phyloP scores from a whole-genome alignment of 2,113 vertebrate genomes.

The Cebus imitator region DNA sequence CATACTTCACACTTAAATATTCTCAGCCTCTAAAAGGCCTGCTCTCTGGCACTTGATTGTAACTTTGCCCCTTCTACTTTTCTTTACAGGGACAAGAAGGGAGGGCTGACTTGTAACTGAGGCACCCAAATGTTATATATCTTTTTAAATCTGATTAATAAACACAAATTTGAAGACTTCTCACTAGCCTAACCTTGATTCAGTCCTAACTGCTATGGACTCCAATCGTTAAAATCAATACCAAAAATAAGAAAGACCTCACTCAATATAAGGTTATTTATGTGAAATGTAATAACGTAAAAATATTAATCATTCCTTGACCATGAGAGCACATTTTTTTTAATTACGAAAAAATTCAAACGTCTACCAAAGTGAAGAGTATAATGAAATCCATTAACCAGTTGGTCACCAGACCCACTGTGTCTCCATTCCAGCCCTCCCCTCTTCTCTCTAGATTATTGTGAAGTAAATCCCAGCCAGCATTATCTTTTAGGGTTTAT shows the following conservation, averaged over 20 bases:
- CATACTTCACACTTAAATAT: neutral
- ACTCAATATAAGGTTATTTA: conserved; percentile 26
- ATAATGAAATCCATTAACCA: neutral
- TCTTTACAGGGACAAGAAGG: neutral
- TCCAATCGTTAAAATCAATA: conserved; percentile 43
- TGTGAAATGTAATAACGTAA: conserved; percentile 29
- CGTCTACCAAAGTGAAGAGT: conserved; percentile 18
- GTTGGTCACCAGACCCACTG: neutral
- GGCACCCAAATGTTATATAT: neutral
- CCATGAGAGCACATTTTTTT: neutral
- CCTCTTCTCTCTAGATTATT: neutral
- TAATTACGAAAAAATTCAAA: conserved; percentile 17
- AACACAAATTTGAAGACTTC: conserved; percentile 37
- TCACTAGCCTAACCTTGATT: conserved; percentile 40
- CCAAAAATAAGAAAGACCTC: neutral
- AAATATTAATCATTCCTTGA: conserved; percentile 37
- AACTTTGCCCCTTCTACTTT: neutral
- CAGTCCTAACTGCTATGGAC: neutral
- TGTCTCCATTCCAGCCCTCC: neutral
- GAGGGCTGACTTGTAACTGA: neutral
- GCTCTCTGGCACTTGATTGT: neutral
- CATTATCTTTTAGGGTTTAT: neutral
- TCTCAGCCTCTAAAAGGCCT: neutral
- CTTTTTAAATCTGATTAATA: conserved; percentile 26
- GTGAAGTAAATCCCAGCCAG: neutral